A percentile compares a stretch with the other conserved stretches of the same genome.
Conservation (phyloP, 1,140 invertebrate species). For the Listronotus bonariensis region DNA sequence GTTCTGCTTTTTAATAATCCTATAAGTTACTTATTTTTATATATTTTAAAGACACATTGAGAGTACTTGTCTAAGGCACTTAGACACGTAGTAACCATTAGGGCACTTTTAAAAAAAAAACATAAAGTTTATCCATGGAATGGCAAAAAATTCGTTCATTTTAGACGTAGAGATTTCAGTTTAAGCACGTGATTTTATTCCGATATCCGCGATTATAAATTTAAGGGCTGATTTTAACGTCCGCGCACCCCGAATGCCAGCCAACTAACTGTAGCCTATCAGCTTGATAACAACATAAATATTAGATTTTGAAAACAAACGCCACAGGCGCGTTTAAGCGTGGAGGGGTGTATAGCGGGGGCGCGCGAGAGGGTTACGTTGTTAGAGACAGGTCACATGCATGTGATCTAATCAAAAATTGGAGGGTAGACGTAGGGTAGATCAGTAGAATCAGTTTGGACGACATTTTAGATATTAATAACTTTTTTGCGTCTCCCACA, state of each 20-base stretch:
- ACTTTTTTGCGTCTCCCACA: no score
- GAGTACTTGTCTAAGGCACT: no score
- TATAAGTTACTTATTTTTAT: no score
- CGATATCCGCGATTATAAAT: constrained; percentile 8
- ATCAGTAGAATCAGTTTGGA: background rate
- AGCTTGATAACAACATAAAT: constrained; percentile 36
- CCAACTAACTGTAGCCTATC: constrained; percentile 24
- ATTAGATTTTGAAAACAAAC: constrained; percentile 34
- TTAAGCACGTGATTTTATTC: constrained; percentile 3
- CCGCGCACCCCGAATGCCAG: constrained; percentile 5
- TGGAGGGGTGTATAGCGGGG: constrained; percentile 5
- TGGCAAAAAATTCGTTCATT: no score
- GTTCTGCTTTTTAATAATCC: no score
- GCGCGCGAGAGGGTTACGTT: background rate
- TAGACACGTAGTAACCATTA: no score
- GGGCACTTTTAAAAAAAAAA: no score
- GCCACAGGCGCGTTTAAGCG: constrained; percentile 24
- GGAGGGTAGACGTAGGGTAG: no score
- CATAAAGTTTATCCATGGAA: no score
- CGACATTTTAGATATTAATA: no score
- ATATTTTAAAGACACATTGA: no score
- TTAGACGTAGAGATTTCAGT: no score
- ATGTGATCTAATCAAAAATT: background rate
- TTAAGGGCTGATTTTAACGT: constrained; percentile 1
- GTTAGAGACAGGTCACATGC: background rate